Conservation (phyloP, 2,113 vertebrate genomes). For the Verasper variegatus region DNA sequence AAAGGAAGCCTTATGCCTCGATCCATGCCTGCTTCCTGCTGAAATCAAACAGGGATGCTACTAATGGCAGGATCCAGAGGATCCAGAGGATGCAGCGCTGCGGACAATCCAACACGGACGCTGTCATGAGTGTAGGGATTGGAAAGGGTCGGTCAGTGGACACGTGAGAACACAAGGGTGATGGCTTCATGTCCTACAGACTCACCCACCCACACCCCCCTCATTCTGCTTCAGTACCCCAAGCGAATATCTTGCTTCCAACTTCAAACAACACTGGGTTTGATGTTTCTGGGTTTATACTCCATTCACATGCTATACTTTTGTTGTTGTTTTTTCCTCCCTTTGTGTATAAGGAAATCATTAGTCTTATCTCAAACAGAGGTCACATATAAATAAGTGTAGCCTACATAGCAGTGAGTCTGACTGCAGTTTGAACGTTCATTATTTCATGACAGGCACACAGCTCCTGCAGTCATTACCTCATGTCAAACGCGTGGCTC, state of each 20-base stretch:
- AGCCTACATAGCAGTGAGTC: not conserved
- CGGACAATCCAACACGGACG: slow-evolving; percentile 35
- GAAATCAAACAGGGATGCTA: slow-evolving; percentile 82
- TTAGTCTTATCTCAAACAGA: slow-evolving; percentile 47
- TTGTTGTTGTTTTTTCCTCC: not conserved
- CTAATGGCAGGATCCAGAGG: slow-evolving; percentile 70
- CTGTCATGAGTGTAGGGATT: not conserved
- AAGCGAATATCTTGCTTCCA: not conserved
- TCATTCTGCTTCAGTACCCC: slow-evolving; percentile 19
- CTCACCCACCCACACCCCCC: slow-evolving; percentile 8
- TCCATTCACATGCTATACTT: slow-evolving; percentile 14
- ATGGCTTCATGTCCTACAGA: slow-evolving; percentile 19
- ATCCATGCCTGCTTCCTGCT: slow-evolving; percentile 76
- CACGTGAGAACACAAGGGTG: slow-evolving; percentile 10
- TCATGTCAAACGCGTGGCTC: slow-evolving; percentile 72
- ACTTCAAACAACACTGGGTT: slow-evolving; percentile 14
- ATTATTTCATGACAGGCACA: slow-evolving; percentile 66
- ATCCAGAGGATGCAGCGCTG: slow-evolving; percentile 19
- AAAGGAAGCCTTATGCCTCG: slow-evolving; percentile 87
- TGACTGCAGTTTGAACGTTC: slow-evolving; percentile 35
- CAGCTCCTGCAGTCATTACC: slow-evolving; percentile 65
- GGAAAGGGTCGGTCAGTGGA: not conserved
- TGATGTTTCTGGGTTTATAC: slow-evolving; percentile 18
- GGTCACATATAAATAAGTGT: slow-evolving; percentile 39
- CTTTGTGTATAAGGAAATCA: slow-evolving; percentile 31